These are phyloP conservation scores for Aegotheles bennettii DNA, from an alignment of 2,113 vertebrate species.

Conservation along the genomic window DNA sequence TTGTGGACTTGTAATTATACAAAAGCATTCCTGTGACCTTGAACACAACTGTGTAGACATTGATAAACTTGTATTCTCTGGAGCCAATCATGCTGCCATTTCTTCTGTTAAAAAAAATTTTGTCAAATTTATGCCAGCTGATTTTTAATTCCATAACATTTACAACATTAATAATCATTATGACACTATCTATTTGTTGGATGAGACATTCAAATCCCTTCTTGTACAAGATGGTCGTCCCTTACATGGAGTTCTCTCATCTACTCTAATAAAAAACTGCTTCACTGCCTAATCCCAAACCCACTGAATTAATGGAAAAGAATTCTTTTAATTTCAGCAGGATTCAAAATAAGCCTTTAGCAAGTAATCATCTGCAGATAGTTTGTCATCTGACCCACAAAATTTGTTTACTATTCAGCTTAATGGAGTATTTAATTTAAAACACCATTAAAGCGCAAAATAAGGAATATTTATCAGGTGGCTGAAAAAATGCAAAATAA, in stretches of 20 bases:
- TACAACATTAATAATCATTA: background rate
- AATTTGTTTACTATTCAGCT: background rate
- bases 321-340: background rate
- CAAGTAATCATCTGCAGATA: background rate
- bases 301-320: background rate
- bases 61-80: background rate
- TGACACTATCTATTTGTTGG: background rate
- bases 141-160: background rate
- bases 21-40: background rate
- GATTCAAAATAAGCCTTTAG: background rate
- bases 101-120: background rate
- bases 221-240: background rate
- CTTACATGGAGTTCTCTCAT: background rate
- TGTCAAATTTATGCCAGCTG: background rate
- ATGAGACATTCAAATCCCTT: background rate
- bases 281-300: background rate
- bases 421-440: background rate
- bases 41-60: background rate
- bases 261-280: background rate
- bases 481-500: background rate
- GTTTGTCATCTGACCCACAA: background rate
- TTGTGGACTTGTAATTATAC: background rate
- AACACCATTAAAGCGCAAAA: background rate
- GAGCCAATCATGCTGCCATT: background rate
- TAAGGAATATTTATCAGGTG: background rate